These are phyloP conservation scores for Phoenicopterus ruber DNA, from an alignment of 2,113 vertebrate species.

Conservation along the genomic window DNA sequence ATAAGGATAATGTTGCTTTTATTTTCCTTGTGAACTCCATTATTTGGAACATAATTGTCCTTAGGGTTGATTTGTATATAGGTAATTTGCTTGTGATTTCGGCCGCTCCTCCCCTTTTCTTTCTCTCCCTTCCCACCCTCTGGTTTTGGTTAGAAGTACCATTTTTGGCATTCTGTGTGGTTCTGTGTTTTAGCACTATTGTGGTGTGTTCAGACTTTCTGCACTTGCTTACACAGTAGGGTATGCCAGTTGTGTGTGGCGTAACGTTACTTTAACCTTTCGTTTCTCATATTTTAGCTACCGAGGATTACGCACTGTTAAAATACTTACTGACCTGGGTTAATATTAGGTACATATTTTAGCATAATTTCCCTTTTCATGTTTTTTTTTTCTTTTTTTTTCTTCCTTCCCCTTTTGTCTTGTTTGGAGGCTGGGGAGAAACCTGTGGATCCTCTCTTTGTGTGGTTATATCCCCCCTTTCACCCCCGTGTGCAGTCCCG, in stretches of 20 bases:
- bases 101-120: not conserved
- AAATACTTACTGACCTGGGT: constrained; percentile 80
- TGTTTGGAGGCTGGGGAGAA: constrained; percentile 72
- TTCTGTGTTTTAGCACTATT: constrained; percentile 79
- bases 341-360: constrained; percentile 77
- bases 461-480: constrained; percentile 53
- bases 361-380: constrained; percentile 74
- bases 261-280: constrained; percentile 74
- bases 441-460: constrained; percentile 54
- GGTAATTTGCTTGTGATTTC: constrained; percentile 87
- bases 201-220: constrained; percentile 83
- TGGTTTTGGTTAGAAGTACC: constrained; percentile 67
- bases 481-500: constrained; percentile 41
- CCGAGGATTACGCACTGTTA: constrained; percentile 74
- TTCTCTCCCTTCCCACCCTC: constrained; percentile 68
- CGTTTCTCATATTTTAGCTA: constrained; percentile 73
- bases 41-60: constrained; percentile 84
- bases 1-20: constrained; percentile 83
- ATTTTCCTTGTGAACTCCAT: constrained; percentile 78
- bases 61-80: constrained; percentile 87
- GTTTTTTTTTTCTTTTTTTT: not conserved
- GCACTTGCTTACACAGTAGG: constrained; percentile 84
- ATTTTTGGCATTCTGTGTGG: constrained; percentile 79
- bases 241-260: constrained; percentile 75
- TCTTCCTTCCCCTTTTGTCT: constrained; percentile 29